Evolutionary conservation across 2,888 invertebrate genomes (phyloP).

Genomic region (Elegia similella): DNA sequence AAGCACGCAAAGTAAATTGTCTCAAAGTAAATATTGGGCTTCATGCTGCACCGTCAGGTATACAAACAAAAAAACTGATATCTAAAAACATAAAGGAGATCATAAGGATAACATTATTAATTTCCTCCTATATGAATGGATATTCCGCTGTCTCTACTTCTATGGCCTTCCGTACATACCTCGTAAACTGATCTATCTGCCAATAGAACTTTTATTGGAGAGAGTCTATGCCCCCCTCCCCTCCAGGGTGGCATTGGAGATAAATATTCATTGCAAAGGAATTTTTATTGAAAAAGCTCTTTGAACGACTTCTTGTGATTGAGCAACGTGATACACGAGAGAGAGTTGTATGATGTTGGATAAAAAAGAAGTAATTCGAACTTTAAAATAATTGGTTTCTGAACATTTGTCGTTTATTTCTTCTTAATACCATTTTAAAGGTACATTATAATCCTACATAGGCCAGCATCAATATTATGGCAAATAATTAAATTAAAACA

Average conservation of each 20-base stretch:
- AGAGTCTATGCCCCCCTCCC: conserved; percentile 24
- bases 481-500: no score
- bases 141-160: conserved; percentile 5
- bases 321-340: not conserved
- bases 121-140: not conserved
- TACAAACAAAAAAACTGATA: no score
- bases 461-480: no score
- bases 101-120: no score
- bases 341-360: not conserved
- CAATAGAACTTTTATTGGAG: conserved; percentile 45
- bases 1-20: no score
- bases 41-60: no score
- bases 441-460: no score
- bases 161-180: conserved; percentile 24
- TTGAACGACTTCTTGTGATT: conserved; percentile 13
- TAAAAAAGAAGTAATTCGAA: not conserved
- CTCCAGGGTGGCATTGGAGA: conserved; percentile 24
- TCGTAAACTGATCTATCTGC: conserved; percentile 38
- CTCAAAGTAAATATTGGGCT: no score
- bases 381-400: no score
- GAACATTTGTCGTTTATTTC: no score
- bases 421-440: no score
- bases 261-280: conserved; percentile 32
- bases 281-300: conserved; percentile 33
- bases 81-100: no score